Percentiles rank a stretch among this genome's conserved stretches.
Conservation (phyloP, 37 sponge, comb jelly and placozoan species). For the Hexactinellida sp. region DNA sequence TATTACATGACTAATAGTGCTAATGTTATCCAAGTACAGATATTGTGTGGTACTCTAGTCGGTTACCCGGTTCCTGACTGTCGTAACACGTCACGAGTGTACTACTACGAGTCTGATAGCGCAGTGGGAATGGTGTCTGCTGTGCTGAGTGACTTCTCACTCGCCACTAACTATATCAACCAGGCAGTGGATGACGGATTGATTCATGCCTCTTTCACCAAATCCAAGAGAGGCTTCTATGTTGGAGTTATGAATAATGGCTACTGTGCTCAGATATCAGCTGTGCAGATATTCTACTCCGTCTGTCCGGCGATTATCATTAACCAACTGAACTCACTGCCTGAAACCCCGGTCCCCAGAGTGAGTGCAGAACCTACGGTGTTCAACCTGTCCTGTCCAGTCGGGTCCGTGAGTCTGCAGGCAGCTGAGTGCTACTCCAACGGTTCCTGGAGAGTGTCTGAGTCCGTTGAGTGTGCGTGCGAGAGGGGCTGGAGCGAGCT, state of each 20-base stretch:
- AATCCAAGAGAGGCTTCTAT: neutral
- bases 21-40: neutral
- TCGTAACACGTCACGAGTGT: neutral
- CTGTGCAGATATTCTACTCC: neutral
- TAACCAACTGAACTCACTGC: neutral
- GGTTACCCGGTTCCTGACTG: neutral
- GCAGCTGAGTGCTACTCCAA: neutral
- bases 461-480: neutral
- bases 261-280: neutral
- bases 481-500: neutral
- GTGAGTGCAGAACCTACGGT: neutral
- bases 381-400: neutral
- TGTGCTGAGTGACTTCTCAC: neutral
- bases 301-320: neutral
- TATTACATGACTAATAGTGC: neutral
- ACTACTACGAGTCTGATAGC: slow-evolving; percentile 1
- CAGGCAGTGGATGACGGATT: neutral
- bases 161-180: neutral
- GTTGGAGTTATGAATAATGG: neutral
- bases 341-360: neutral
- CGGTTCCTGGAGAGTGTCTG: neutral
- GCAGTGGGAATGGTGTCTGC: neutral
- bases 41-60: neutral
- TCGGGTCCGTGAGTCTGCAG: neutral
- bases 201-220: neutral